phyloP scores from a whole-genome alignment of 1,140 invertebrate genomes.

The Bombus pascuorum region DNA sequence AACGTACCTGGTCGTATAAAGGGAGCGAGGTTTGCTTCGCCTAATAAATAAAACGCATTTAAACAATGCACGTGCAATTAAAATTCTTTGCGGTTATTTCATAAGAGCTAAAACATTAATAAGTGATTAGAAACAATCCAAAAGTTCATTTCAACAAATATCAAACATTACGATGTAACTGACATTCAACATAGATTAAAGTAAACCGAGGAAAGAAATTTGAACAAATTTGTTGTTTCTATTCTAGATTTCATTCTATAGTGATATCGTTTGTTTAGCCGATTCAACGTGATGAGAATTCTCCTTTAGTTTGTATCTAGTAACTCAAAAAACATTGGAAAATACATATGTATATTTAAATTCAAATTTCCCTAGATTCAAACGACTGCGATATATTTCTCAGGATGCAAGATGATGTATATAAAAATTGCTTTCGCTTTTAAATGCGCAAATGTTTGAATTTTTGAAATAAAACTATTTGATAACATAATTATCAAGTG shows the following conservation, averaged over 20 bases:
- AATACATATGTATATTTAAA: neutral
- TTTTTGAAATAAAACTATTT: neutral
- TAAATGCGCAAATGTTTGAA: neutral
- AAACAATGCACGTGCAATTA: constrained; percentile 21
- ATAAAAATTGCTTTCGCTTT: neutral
- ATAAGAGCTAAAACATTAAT: constrained; percentile 26
- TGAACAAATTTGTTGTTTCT: constrained; percentile 23
- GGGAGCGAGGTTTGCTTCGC: neutral
- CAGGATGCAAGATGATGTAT: neutral
- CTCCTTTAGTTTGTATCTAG: constrained; percentile 1
- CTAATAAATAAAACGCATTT: constrained; percentile 44
- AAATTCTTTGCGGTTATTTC: constrained; percentile 27
- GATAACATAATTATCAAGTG: neutral
- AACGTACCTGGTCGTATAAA: constrained; percentile 35
- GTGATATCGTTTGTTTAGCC: neutral
- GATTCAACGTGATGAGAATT: neutral
- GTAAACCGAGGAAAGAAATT: constrained; percentile 36
- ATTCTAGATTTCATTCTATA: constrained; percentile 18
- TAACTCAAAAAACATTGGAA: neutral
- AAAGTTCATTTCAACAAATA: constrained; percentile 30
- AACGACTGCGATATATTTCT: neutral
- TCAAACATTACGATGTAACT: constrained; percentile 39
- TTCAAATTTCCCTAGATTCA: neutral
- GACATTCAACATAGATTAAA: constrained; percentile 37
- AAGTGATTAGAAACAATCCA: constrained; percentile 23